Conservation (phyloP, 2,797 vertebrate species). For the Macropus fuliginosus region DNA sequence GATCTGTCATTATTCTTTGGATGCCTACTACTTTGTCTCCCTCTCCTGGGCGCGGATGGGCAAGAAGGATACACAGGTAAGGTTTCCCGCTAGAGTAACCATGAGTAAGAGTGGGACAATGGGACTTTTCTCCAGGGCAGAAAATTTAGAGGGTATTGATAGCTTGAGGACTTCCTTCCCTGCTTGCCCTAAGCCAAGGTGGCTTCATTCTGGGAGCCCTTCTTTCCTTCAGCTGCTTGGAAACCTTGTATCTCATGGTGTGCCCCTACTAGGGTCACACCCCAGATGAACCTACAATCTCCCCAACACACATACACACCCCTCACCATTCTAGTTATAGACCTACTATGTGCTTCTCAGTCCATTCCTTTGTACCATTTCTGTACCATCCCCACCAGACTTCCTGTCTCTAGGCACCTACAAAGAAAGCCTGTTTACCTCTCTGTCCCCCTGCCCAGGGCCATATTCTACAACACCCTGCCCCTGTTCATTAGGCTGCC, state of each 20-base stretch:
- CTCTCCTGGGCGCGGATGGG: constrained; percentile 71
- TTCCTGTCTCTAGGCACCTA: neutral
- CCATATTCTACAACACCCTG: neutral
- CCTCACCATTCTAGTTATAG: neutral
- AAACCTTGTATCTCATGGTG: neutral
- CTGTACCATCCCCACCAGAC: neutral
- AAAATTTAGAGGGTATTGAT: neutral
- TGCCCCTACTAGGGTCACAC: neutral
- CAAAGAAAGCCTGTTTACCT: neutral
- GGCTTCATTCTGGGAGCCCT: neutral
- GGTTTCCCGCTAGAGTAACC: neutral
- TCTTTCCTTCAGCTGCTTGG: neutral
- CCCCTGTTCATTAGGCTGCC: neutral
- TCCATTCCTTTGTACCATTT: neutral
- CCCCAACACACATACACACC: neutral
- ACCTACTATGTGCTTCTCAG: neutral
- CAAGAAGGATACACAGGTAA: constrained; percentile 74
- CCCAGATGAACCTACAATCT: neutral
- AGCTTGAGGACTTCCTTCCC: neutral
- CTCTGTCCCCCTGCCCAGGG: neutral
- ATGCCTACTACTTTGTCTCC: constrained; percentile 70
- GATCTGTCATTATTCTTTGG: constrained; percentile 68
- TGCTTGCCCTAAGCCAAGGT: neutral
- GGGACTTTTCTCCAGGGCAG: neutral
- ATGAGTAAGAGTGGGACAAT: neutral